phyloP scores from a whole-genome alignment of 2,888 invertebrate species.

The Teinopalpus imperialis region DNA sequence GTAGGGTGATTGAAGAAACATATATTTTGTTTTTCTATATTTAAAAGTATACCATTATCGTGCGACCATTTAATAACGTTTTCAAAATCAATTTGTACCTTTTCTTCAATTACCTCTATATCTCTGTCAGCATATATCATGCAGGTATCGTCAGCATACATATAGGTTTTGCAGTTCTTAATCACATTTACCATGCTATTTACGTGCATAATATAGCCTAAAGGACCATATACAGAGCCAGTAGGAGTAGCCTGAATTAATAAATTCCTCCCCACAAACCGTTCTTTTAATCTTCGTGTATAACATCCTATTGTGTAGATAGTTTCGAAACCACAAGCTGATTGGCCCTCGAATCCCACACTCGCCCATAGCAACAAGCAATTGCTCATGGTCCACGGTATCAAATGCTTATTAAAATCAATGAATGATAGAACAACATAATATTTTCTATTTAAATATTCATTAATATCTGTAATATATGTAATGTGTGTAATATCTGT shows the following conservation, averaged over 20 bases:
- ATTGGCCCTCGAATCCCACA: too few relatives aligned
- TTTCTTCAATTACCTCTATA: neutral
- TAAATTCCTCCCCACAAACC: neutral
- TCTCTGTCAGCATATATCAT: neutral
- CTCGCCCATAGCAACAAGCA: too few relatives aligned
- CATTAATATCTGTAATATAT: too few relatives aligned
- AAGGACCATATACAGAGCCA: too few relatives aligned
- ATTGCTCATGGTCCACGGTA: too few relatives aligned
- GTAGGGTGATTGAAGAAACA: neutral
- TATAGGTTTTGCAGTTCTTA: neutral
- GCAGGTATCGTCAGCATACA: too few relatives aligned
- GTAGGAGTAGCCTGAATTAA: neutral
- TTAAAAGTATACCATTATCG: neutral
- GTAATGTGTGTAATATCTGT: too few relatives aligned
- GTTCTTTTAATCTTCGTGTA: neutral
- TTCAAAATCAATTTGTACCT: neutral
- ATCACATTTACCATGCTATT: slow-evolving; percentile 83
- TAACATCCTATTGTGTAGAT: neutral
- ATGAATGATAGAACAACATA: too few relatives aligned
- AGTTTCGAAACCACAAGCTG: neutral
- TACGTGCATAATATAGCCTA: too few relatives aligned
- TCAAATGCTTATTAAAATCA: neutral
- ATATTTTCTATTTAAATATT: too few relatives aligned
- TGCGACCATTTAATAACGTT: neutral
- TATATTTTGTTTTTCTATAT: neutral